Evolutionary conservation across 2,797 vertebrate genomes (phyloP).

Genomic region (Lycodopsis pacificus): DNA sequence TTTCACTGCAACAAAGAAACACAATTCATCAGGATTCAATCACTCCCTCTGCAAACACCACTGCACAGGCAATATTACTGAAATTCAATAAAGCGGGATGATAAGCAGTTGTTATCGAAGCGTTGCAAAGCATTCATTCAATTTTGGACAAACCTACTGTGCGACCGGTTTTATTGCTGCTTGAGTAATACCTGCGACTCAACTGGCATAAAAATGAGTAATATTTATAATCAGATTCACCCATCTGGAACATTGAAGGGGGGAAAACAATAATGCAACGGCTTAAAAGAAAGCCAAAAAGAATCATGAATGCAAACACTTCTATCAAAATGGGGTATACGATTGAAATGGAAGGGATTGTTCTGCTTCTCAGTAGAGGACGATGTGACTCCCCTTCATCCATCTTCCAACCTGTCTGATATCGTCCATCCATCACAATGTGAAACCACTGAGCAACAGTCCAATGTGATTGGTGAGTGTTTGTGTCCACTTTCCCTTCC

Average conservation of each 20-base stretch:
- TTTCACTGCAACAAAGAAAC: slow-evolving; percentile 66
- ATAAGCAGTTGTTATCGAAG: slow-evolving; percentile 59
- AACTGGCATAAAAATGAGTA: slow-evolving; percentile 53
- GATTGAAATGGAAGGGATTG: slow-evolving; percentile 41
- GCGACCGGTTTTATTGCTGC: slow-evolving; percentile 5
- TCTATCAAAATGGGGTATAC: slow-evolving; percentile 24
- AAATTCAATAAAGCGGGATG: slow-evolving; percentile 52
- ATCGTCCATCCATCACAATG: slow-evolving; percentile 45
- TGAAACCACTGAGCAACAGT: slow-evolving; percentile 38
- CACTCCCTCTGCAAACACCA: slow-evolving; percentile 36
- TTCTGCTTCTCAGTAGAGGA: slow-evolving; percentile 40
- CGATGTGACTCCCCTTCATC: slow-evolving; percentile 42
- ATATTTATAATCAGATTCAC: slow-evolving; percentile 58
- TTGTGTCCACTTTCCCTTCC: slow-evolving; percentile 1
- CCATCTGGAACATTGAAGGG: slow-evolving; percentile 43
- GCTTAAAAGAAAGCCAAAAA: slow-evolving; percentile 43
- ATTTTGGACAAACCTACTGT: slow-evolving; percentile 33
- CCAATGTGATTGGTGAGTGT: slow-evolving; percentile 27
- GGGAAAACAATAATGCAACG: slow-evolving; percentile 38
- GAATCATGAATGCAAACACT: slow-evolving; percentile 36
- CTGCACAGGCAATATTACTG: slow-evolving; percentile 45
- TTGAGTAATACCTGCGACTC: slow-evolving; percentile 52
- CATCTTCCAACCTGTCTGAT: slow-evolving; percentile 56
- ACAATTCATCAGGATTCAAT: slow-evolving; percentile 62
- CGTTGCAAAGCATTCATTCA: slow-evolving; percentile 47